Conservation (phyloP, 1,140 invertebrate genomes). For the Myzus persicae region DNA sequence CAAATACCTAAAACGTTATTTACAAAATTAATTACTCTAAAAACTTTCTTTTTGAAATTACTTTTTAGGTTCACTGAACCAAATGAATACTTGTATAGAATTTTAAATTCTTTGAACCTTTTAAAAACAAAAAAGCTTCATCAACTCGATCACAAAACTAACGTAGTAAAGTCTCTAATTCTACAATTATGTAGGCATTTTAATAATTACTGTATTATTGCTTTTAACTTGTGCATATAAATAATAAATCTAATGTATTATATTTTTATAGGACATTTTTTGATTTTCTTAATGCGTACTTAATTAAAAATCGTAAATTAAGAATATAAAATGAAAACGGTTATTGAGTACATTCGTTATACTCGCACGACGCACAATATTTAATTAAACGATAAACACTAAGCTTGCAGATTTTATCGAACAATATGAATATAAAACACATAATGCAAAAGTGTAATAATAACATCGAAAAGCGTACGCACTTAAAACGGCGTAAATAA, state of each 20-base stretch:
- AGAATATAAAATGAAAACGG: not conserved
- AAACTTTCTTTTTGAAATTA: not conserved
- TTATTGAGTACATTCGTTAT: not conserved
- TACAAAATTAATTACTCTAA: not conserved
- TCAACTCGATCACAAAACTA: too few species aligned
- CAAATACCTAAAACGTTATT: not conserved
- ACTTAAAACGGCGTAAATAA: not conserved
- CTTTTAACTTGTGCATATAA: not conserved
- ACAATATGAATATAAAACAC: slow-evolving; percentile 8
- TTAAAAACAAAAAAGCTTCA: not conserved
- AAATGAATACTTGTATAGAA: not conserved
- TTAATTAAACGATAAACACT: not conserved
- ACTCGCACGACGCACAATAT: not conserved
- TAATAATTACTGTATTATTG: not conserved
- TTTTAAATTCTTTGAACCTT: not conserved
- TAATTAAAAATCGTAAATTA: not conserved
- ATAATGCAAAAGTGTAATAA: not conserved
- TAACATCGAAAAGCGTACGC: not conserved
- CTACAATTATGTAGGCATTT: not conserved
- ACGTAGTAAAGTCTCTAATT: not conserved
- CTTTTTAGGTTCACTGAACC: not conserved
- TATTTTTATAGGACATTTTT: not conserved
- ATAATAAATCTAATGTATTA: not conserved
- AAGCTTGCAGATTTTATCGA: not conserved
- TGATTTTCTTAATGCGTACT: not conserved